Percentiles rank a stretch among this genome's conserved stretches.
Conservation (phyloP, 2,888 invertebrate species). For the Polyommatus icarus region DNA sequence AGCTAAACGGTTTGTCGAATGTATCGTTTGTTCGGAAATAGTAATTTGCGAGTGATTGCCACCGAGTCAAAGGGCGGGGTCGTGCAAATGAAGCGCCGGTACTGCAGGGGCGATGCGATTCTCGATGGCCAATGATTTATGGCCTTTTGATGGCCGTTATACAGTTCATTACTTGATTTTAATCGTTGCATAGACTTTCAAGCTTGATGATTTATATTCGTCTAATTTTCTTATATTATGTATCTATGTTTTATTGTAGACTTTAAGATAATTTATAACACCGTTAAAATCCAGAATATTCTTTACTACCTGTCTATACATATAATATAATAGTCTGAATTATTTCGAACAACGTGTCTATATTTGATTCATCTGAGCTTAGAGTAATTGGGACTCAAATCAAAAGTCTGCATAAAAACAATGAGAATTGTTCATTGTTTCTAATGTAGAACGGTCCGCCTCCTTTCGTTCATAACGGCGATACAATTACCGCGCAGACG, state of each 20-base stretch:
- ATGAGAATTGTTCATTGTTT: conserved; percentile 28
- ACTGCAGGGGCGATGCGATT: conserved; percentile 16
- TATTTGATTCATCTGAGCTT: not conserved
- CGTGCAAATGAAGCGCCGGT: conserved; percentile 44
- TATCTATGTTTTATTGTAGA: not conserved
- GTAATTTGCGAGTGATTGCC: conserved; percentile 65
- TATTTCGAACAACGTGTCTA: not conserved
- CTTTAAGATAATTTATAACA: not conserved
- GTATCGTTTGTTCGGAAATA: conserved; percentile 62
- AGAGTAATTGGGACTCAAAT: not conserved
- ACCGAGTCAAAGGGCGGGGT: conserved; percentile 46
- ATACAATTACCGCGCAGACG: conserved; percentile 25
- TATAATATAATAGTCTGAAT: no score
- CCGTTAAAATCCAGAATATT: not conserved
- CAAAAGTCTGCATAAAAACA: conserved; percentile 3
- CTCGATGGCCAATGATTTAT: conserved; percentile 1
- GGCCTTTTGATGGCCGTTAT: not conserved
- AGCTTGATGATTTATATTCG: not conserved
- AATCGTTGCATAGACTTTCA: not conserved
- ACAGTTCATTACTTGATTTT: conserved; percentile 13
- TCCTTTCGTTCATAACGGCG: conserved; percentile 29
- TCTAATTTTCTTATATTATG: not conserved
- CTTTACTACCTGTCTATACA: no score
- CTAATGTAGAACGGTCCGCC: conserved; percentile 27
- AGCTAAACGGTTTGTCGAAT: conserved; percentile 40